Evolutionary conservation across 2,888 invertebrate genomes (phyloP).

Genomic region (Dasypolia templi): DNA sequence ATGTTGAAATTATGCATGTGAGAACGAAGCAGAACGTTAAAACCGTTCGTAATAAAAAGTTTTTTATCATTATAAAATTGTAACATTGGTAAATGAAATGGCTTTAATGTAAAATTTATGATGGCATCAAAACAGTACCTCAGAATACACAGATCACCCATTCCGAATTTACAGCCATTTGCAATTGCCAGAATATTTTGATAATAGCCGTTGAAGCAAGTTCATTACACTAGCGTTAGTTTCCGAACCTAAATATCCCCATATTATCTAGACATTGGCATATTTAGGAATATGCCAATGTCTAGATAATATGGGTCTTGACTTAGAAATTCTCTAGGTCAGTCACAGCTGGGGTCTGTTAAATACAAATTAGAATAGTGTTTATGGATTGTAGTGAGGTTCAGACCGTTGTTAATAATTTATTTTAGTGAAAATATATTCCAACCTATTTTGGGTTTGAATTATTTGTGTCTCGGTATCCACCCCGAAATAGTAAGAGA

Average conservation of each 20-base stretch:
- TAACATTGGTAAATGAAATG: too few species aligned
- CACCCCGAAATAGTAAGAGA: background rate
- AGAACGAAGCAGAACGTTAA: too few species aligned
- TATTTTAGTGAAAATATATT: constrained; percentile 25
- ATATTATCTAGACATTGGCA: too few species aligned
- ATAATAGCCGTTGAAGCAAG: constrained; percentile 32
- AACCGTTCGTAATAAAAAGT: too few species aligned
- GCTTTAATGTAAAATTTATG: too few species aligned
- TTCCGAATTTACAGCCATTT: constrained; percentile 24
- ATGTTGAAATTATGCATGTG: too few species aligned
- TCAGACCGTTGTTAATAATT: constrained; percentile 41
- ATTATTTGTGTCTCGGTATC: constrained; percentile 7
- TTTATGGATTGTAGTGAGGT: constrained; percentile 30
- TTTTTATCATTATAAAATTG: too few species aligned
- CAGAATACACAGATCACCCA: background rate
- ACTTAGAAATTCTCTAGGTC: constrained; percentile 62
- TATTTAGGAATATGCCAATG: constrained; percentile 60
- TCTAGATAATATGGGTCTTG: constrained; percentile 54
- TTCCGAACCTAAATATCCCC: too few species aligned
- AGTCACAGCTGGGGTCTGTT: constrained; percentile 51
- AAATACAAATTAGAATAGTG: constrained; percentile 48
- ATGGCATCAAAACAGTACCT: background rate
- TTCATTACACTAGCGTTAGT: too few species aligned
- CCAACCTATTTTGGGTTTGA: constrained; percentile 7
- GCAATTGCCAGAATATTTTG: constrained; percentile 39